Conservation (phyloP, 2,888 invertebrate genomes). For the Lasioglossum calceatum region DNA sequence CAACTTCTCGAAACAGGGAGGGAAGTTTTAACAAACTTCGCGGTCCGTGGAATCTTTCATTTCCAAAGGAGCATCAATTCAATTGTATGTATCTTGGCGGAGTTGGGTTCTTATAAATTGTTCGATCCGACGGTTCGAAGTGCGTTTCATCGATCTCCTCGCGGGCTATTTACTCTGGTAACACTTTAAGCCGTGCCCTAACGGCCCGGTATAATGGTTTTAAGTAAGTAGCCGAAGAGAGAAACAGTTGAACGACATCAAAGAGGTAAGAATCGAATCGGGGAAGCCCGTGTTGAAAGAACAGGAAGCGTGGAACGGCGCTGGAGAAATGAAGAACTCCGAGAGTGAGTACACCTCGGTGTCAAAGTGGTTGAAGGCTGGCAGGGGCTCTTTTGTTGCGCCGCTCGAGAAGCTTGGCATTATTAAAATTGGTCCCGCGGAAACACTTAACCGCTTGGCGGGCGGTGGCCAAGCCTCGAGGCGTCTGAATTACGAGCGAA, state of each 20-base stretch:
- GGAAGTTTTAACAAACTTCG: conserved; percentile 1
- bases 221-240: conserved; percentile 39
- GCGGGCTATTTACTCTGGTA: not conserved
- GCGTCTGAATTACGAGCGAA: conserved; percentile 71
- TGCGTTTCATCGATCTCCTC: not conserved
- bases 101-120: not conserved
- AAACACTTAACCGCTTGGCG: conserved; percentile 71
- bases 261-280: conserved; percentile 55
- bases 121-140: not conserved
- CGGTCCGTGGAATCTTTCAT: not conserved
- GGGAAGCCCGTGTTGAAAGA: conserved; percentile 28
- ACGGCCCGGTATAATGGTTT: conserved; percentile 21
- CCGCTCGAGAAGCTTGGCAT: conserved; percentile 66
- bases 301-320: conserved; percentile 27
- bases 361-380: conserved; percentile 58
- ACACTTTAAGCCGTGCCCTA: not conserved
- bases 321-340: conserved; percentile 15
- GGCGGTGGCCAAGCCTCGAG: conserved; percentile 63
- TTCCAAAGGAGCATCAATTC: not conserved
- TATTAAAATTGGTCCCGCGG: conserved; percentile 76
- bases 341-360: conserved; percentile 56
- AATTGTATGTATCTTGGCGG: not conserved
- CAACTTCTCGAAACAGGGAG: not conserved
- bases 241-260: conserved; percentile 31
- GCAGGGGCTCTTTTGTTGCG: conserved; percentile 58